Evolutionary conservation across 53 echinoderm and acorn worm species (phyloP), one percentile per base, ranked within the genome.

Genomic region (Temnopleurus reevesii): DNA sequence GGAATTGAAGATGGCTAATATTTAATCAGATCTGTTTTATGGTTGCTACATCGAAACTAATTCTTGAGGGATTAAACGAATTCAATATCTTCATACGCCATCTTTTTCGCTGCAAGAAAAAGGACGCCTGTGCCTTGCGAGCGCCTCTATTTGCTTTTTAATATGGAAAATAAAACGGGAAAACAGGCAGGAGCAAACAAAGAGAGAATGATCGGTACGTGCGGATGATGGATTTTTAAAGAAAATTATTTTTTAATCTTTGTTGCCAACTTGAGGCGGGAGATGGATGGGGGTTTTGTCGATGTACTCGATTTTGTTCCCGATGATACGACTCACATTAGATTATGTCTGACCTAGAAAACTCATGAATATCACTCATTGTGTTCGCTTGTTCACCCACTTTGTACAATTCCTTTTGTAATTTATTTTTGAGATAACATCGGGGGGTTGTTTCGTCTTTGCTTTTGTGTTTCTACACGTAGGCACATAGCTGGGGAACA

Each of bases 381-480:
- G 71, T 71, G 41, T 36, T 5, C 1, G 71, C 41, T 71, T 71
- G 71, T 71, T 60, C 60, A 41, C 36, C 8, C 41, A 71, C 41
- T 71, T 43, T 71, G 71, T 41, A 38, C 5, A 41, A 38, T 41
- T 71, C 41, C 71, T 71, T 71, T 71, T 71, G 71, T 71, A 71
- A 71, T 71, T 71, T 41, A 23, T 41, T 41, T 71, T 41, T 71
- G 71, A 71, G 71, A 38, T 41, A 71, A 71, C 71, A 71, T 71
- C 41, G 12, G 71, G 49, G 41, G 41, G 23, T 9, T 41, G 21
- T 71, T 36, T 71, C 71, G 36, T 18, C 41, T 23, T n/a, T 41
- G n/a, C 71, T 71, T n/a, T 71, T 71, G 71, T 71, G 71, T 71
- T 71, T 21, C 21, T 71, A 71, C 71, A 71, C 71, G 71, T 71